A percentile compares a stretch with the other conserved stretches of the same genome.
Conservation (phyloP, 2,113 vertebrate genomes). For the Hippotragus niger region DNA sequence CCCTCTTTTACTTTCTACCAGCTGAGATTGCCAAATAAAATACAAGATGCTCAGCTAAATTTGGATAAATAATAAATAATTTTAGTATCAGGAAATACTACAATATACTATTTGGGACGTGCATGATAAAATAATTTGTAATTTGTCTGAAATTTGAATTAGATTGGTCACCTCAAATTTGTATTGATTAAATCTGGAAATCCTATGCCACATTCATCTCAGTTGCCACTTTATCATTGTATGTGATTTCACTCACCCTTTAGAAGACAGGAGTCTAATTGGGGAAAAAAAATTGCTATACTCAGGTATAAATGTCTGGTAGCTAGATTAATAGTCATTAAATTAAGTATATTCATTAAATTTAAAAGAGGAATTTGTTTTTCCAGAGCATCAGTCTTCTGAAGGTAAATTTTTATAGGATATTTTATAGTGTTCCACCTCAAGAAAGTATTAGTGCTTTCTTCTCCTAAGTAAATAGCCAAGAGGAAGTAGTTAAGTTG, state of each 20-base stretch:
- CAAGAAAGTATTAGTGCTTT: not conserved
- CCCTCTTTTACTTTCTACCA: not conserved
- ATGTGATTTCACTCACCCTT: not conserved
- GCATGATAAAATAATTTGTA: not conserved
- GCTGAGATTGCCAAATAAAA: not conserved
- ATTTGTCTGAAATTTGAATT: not conserved
- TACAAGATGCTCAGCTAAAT: fast-evolving
- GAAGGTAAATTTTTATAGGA: not conserved
- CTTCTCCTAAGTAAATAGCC: not conserved
- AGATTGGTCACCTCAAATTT: not conserved
- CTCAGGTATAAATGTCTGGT: not conserved
- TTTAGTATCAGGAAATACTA: not conserved
- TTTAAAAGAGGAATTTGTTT: not conserved
- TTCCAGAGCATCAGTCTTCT: not conserved
- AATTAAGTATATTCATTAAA: not conserved
- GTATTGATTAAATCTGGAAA: not conserved
- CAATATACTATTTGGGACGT: not conserved
- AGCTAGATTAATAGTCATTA: not conserved
- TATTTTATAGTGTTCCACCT: not conserved
- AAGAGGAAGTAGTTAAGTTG: not conserved
- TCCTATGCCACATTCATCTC: not conserved
- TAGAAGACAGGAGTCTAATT: not conserved
- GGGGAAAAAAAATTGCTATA: not conserved
- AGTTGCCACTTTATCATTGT: not conserved
- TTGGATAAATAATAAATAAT: not conserved